phyloP scores from a whole-genome alignment of 2,888 invertebrate species.

The Ormyrus thymus region DNA sequence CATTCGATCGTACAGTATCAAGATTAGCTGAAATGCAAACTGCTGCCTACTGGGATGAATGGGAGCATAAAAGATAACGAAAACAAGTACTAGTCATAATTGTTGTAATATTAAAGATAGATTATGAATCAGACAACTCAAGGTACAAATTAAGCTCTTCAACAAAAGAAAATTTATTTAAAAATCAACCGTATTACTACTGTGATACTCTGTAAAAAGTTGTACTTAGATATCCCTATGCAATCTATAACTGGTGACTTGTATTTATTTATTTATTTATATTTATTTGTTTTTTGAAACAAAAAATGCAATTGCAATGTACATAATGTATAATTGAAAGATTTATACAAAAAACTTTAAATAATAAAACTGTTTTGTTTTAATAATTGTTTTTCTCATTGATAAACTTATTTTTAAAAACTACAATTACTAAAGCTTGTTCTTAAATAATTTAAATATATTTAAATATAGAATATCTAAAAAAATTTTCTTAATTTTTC shows the following conservation, averaged over 20 bases:
- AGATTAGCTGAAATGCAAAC: slow-evolving; percentile 97
- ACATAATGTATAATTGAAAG: slow-evolving; percentile 43
- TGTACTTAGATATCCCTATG: slow-evolving; percentile 39
- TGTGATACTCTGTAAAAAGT: slow-evolving; percentile 33
- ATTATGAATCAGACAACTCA: slow-evolving; percentile 13
- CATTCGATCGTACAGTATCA: slow-evolving; percentile 95
- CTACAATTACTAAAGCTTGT: not conserved
- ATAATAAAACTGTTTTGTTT: slow-evolving; percentile 35
- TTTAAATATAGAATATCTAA: slow-evolving; percentile 15
- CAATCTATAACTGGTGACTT: slow-evolving; percentile 10
- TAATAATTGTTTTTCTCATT: not conserved
- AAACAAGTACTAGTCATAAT: slow-evolving; percentile 58
- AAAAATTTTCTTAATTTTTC: not conserved
- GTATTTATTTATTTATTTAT: slow-evolving; percentile 53
- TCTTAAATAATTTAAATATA: not conserved
- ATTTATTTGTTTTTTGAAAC: slow-evolving; percentile 40
- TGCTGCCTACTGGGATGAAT: slow-evolving; percentile 92
- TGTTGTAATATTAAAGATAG: not conserved
- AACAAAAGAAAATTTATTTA: slow-evolving; percentile 23
- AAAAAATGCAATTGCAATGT: slow-evolving; percentile 17
- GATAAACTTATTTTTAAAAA: not conserved
- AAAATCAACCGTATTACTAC: slow-evolving; percentile 28
- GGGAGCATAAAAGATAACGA: slow-evolving; percentile 76
- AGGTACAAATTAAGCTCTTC: slow-evolving; percentile 24
- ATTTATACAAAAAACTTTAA: slow-evolving; percentile 28